Conservation (phyloP, 2,888 invertebrate species). For the Mythimna vitellina region DNA sequence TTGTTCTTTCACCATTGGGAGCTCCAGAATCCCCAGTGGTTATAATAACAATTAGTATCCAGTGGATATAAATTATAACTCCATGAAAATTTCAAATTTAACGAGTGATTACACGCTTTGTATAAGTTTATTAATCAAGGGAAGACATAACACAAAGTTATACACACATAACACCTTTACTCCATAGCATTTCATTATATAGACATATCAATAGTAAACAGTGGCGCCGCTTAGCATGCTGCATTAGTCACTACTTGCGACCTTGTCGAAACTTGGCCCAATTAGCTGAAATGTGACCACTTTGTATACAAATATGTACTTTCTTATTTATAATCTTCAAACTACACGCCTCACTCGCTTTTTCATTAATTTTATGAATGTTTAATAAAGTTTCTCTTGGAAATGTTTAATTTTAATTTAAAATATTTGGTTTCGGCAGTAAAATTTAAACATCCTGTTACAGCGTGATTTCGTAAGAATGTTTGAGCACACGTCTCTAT, state of each 20-base stretch:
- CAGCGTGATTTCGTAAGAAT: slow-evolving; percentile 44
- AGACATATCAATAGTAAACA: slow-evolving; percentile 40
- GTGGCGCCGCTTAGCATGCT: slow-evolving; percentile 12
- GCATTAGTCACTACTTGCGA: slow-evolving; percentile 53
- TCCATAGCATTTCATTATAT: slow-evolving; percentile 14
- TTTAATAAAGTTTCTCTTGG: slow-evolving; percentile 15
- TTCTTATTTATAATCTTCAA: slow-evolving; percentile 27
- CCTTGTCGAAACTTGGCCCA: slow-evolving; percentile 57
- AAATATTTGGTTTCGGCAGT: slow-evolving; percentile 27
- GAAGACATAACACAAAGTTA: not conserved
- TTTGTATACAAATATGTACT: slow-evolving; percentile 49
- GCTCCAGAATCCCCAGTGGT: too few relatives aligned
- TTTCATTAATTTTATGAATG: slow-evolving; percentile 20
- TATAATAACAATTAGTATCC: too few relatives aligned
- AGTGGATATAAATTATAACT: too few relatives aligned
- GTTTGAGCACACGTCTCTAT: slow-evolving; percentile 33
- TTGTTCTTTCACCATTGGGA: too few relatives aligned
- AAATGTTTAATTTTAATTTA: slow-evolving; percentile 13
- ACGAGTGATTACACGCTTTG: not conserved
- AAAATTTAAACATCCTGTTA: slow-evolving; percentile 40
- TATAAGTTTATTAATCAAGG: slow-evolving; percentile 12
- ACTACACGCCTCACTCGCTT: slow-evolving; percentile 17
- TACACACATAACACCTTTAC: slow-evolving; percentile 14
- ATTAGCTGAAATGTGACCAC: slow-evolving; percentile 51
- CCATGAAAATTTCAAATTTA: not conserved